Evolutionary conservation across 2,797 vertebrate genomes (phyloP), one percentile per base, ranked within the genome.

Genomic region (Ctenopoma multispine): DNA sequence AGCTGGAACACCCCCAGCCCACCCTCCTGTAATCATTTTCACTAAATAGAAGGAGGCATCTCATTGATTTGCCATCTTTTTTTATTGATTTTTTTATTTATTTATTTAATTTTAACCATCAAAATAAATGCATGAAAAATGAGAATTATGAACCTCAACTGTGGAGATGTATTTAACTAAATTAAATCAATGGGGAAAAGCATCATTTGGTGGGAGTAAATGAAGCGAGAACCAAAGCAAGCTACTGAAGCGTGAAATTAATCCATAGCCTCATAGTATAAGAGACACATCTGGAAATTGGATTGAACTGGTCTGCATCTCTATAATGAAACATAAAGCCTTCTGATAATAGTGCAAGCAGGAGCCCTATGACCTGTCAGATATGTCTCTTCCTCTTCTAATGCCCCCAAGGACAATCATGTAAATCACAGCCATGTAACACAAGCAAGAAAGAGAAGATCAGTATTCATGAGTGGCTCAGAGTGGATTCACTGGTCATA

Each of bases 211-310:
- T 57, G 8, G 55, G 56, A 44, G 69, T 44, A 83, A 87, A 89
- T 81, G 70, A 82, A 88, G 74, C 36, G 15, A 77, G 57, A 79
- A 62, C 60, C 74, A 63, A 64, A 75, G 58, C 24, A 20, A 62
- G 51, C 60, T 36, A 34, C 46, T 20, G 68, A 77, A 60, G 79
- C 79, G 36, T 86, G 81, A 89, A 90, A 89, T 91, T 62, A 89
- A 82, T 82, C 47, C 55, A 73, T 71, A 60, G 58, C 63, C 72
- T 15, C 15, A 21, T 59, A 67, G 41, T 46, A 72, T 57, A 69
- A 82, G 63, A 55, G 38, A 72, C 75, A 80, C 80, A 83, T 80
- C 66, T 80, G 79, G 66, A 82, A 81, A 77, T 46, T 17, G 69
- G 64, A 81, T 64, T 76, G 65, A 67, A 58, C 29, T 50, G 15